Base-by-base conservation (phyloP, 2,888 invertebrate species). In the Lithophane socia region DNA sequence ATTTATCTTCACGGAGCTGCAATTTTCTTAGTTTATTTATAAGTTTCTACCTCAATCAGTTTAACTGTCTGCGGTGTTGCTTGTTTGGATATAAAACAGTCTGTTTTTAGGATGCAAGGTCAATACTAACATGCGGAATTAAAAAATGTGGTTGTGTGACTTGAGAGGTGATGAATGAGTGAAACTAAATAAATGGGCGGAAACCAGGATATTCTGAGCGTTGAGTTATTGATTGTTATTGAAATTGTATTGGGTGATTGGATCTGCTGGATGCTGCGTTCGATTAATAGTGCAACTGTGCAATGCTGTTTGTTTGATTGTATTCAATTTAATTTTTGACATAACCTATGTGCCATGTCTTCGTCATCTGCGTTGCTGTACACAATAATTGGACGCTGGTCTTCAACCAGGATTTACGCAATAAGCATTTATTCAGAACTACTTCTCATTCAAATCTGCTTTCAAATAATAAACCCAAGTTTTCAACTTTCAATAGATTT, bases 1-100 rank as follows among this genome's bases (percentile, higher is more conserved):
- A 73, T 84, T 84, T 81, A 73, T 70, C 3, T 74, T 58, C 42
- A 21, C 64, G 54, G 60, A 29, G 61, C 65, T 73, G 60, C 76
- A 84, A 49, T 81, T 65, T 81, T 68, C 64, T 58, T 18, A 49
- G 68, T 77, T 73, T 81, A 77, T 83, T 83, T 83, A 81, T 81
- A 75, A 67, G 65, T 77, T 58, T 44, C 8, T 47, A 58, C 44
- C 47, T 64, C 71, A 84, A 76, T 67, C 70, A 60, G 73, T 64
- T 29, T 5, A 67, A 61, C 52, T 65, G 68, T 73, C 65, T 70
- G 61, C 13, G 29, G 29, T 58, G 47, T 44, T 73, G 24, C 29
- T 79, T 44, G 73, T 60, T 66, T 70, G 2, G 72, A 83, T 70
- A 75, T 73, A 73, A 75, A 84, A 73, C 82, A 83, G 29, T 67